Evolutionary conservation across 53 echinoderm and acorn worm species (phyloP).

Genomic region (Actinopyga echinites): DNA sequence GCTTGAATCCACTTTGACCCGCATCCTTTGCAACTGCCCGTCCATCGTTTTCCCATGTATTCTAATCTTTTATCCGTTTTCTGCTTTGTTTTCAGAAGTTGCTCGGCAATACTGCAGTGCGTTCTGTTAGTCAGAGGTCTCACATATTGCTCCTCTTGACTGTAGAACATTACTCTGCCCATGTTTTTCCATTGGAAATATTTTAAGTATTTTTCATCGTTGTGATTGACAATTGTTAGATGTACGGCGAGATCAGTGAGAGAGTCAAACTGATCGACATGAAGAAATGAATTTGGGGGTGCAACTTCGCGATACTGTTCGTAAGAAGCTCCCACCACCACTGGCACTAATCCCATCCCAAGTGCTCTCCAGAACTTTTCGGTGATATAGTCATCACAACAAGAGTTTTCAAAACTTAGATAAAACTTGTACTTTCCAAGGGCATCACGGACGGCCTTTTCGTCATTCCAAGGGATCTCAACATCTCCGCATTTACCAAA

Average conservation of each 20-base stretch:
- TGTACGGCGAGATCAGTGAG: background rate
- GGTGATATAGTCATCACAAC: slow-evolving; percentile 1
- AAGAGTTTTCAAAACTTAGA: background rate
- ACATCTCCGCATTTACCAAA: slow-evolving; percentile 17
- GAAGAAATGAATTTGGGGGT: background rate
- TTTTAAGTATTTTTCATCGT: background rate
- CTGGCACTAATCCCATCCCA: background rate
- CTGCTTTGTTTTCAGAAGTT: too few relatives aligned
- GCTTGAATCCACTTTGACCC: too few relatives aligned
- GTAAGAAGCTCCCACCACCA: background rate
- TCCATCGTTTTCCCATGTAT: too few relatives aligned
- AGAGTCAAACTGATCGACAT: background rate
- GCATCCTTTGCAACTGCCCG: too few relatives aligned
- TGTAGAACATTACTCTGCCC: too few relatives aligned
- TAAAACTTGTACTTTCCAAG: background rate
- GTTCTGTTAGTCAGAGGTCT: too few relatives aligned
- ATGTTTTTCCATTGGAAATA: background rate
- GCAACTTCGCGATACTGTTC: background rate
- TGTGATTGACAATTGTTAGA: background rate
- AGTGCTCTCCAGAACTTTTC: background rate
- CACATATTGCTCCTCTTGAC: too few relatives aligned
- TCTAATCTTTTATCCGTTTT: too few relatives aligned
- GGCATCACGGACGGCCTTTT: background rate
- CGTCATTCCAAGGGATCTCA: background rate
- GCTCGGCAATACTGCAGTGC: too few relatives aligned